Evolutionary conservation across 2,888 invertebrate species (phyloP), one percentile per base, ranked within the genome.

Genomic region (Gonocerus acuteangulatus): DNA sequence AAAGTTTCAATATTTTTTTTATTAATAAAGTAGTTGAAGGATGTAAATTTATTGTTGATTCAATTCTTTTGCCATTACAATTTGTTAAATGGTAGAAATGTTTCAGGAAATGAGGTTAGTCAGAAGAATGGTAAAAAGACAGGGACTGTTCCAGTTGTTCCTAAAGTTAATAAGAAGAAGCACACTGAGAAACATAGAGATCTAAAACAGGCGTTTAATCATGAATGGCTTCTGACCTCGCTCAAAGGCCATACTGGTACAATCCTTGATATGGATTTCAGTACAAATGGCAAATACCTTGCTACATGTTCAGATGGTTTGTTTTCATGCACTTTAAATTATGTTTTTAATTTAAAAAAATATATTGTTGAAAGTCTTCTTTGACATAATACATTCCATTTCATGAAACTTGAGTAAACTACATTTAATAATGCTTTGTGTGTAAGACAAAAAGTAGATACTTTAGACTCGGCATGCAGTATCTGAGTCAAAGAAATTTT

Each of bases 201-300:
- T 7, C 63, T 65, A 6, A 82, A 76, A 72, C 78, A 68, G 74
- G 16, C 19, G 19, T 85, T 80, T 76, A 73, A 74, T n/a, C 88
- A 89, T 72, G 82, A 83, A 13, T 92, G 89, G 89, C 78, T 90
- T 66, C 76, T 86, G 27, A 83, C 86, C 66, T 83, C 86, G 60
- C 78, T 93, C 68, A 92, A 91, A 74, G 90, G 90, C n/a, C 92
- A 93, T 73, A 84, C 85, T 1, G 84, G 84, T 27, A 78, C 79
- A 11, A 84, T 92, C 48, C 76, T 85, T 18, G 84, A 86, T 70
- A 81, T 91, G 74, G 87, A 88, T 71, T 87, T 89, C 74, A 89
- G 90, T 68, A 80, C 85, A 63, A 91, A 90, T 75, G 89, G 88
- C 68, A 93, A 91, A 77, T 89, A 84, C 72, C 79, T 93, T 72